Conservation (phyloP, 2,797 vertebrate species). For the Taenioides sp. region DNA sequence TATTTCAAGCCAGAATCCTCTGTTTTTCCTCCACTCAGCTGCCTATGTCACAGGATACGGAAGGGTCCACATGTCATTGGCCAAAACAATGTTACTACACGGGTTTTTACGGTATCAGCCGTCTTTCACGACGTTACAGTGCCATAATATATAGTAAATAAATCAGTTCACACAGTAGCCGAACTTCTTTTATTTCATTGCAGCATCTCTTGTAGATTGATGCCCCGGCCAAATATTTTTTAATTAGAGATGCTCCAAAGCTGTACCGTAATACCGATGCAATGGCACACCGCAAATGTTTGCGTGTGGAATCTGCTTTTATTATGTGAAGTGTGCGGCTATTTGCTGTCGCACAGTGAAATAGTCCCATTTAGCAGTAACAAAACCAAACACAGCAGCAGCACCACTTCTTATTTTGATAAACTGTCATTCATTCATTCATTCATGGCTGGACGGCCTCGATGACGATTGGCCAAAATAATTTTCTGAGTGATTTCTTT, state of each 20-base stretch:
- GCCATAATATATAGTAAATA: too few relatives aligned
- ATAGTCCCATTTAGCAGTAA: rapidly evolving
- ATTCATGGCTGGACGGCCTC: slow-evolving; percentile 21
- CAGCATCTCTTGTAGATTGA: too few relatives aligned
- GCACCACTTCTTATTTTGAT: rapidly evolving
- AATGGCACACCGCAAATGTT: neutral
- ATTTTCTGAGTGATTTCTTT: slow-evolving; percentile 19
- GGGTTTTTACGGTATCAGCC: neutral
- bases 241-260: too few relatives aligned
- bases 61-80: neutral
- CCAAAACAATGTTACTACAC: neutral
- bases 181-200: too few relatives aligned
- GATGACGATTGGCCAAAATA: neutral
- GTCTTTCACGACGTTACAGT: neutral
- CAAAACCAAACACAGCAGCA: slow-evolving; percentile 27
- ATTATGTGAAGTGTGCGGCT: neutral
- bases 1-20: neutral
- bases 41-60: neutral
- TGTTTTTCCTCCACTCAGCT: neutral
- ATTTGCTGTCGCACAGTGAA: neutral
- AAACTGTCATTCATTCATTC: slow-evolving; percentile 17
- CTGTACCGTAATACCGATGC: neutral
- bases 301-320: neutral
- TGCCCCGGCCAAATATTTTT: too few relatives aligned
- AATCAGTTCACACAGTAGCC: too few relatives aligned